These are phyloP conservation scores for Ostrea edulis DNA, from an alignment of 1,140 invertebrate species.

Conservation along the genomic window DNA sequence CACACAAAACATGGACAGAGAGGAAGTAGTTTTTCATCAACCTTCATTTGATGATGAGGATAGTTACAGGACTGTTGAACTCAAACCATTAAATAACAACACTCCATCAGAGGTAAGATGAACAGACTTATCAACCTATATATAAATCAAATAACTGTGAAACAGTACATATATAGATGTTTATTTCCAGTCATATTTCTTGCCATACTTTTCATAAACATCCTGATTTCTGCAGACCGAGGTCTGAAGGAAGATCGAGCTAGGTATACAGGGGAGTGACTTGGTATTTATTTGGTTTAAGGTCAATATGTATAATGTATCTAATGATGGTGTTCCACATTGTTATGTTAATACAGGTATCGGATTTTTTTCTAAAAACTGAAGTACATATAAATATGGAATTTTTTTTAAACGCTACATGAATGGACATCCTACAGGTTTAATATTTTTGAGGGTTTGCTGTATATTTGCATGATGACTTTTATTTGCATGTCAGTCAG, in stretches of 20 bases:
- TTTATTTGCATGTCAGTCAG: too few species aligned
- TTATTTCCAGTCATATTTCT: background rate
- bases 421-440: too few species aligned
- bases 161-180: background rate
- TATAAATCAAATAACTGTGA: background rate
- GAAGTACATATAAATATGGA: background rate
- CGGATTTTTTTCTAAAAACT: background rate
- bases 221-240: slow-evolving; percentile 4
- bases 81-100: background rate
- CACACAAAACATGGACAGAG: slow-evolving; percentile 46
- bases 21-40: background rate
- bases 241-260: background rate
- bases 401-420: too few species aligned
- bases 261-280: background rate
- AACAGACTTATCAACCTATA: background rate
- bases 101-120: background rate
- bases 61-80: slow-evolving; percentile 38
- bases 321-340: background rate
- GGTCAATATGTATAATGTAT: background rate
- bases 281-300: background rate
- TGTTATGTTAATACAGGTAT: background rate
- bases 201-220: background rate
- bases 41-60: background rate
- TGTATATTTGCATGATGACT: too few species aligned
- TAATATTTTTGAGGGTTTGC: too few species aligned